Conservation (phyloP, 1,140 invertebrate genomes). For the Euura saliciscinereae region DNA sequence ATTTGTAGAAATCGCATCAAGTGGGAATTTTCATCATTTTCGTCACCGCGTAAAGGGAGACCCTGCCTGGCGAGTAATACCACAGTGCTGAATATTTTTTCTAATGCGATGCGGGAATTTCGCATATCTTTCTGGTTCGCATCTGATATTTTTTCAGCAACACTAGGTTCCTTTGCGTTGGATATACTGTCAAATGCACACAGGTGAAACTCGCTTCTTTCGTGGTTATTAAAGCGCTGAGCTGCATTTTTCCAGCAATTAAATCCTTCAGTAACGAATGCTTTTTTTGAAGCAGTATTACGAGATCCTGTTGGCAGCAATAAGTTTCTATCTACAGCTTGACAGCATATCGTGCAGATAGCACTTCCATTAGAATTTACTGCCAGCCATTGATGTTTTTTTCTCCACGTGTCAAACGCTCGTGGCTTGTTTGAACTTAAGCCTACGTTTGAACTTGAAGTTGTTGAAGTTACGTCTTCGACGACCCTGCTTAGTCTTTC, state of each 20-base stretch:
- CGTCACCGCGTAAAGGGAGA: slow-evolving; percentile 20
- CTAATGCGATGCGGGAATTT: slow-evolving; percentile 17
- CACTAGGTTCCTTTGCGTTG: slow-evolving; percentile 11
- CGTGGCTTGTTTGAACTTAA: slow-evolving; percentile 16
- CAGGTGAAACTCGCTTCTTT: slow-evolving; percentile 14
- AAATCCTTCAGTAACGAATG: slow-evolving; percentile 58
- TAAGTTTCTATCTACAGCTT: not conserved
- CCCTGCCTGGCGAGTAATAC: slow-evolving; percentile 21
- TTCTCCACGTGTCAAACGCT: not conserved
- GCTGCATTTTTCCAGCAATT: slow-evolving; percentile 19
- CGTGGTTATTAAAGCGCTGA: slow-evolving; percentile 11
- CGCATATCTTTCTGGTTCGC: slow-evolving; percentile 23
- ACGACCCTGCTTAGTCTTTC: not conserved
- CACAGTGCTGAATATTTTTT: slow-evolving; percentile 23
- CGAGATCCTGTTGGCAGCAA: slow-evolving; percentile 47
- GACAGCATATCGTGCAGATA: not conserved
- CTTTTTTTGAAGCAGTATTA: slow-evolving; percentile 70
- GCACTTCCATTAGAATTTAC: not conserved
- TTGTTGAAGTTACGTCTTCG: not conserved
- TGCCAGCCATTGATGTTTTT: not conserved
- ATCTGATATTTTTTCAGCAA: slow-evolving; percentile 9
- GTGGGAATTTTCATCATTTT: slow-evolving; percentile 23
- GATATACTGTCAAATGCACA: slow-evolving; percentile 8
- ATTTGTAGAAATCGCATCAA: slow-evolving; percentile 18
- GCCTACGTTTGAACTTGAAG: slow-evolving; percentile 17